phyloP scores from a whole-genome alignment of 2,797 vertebrate species.

The Sciurus carolinensis region DNA sequence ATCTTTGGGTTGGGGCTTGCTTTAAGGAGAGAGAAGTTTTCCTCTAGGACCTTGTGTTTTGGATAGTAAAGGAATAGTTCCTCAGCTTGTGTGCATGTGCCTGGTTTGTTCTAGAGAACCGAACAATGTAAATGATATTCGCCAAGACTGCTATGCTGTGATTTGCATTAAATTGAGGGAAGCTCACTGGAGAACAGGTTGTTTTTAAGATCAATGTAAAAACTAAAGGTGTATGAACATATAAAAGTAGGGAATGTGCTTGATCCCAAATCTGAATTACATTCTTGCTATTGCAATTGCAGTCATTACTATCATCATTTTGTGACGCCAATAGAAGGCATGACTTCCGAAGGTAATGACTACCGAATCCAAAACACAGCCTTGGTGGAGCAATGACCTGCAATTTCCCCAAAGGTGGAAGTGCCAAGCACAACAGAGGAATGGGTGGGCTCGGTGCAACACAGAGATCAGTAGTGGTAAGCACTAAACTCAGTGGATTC shows the following conservation, averaged over 20 bases:
- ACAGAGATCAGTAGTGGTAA: neutral
- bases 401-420: neutral
- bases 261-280: neutral
- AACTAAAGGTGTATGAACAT: neutral
- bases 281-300: rapidly evolving
- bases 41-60: neutral
- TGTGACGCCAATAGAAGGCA: neutral
- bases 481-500: neutral
- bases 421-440: rapidly evolving
- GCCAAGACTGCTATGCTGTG: neutral
- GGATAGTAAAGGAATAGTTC: neutral
- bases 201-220: neutral
- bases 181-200: too few species aligned
- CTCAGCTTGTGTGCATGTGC: neutral
- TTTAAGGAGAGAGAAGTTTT: neutral
- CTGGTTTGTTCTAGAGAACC: neutral
- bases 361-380: rapidly evolving
- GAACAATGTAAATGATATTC: neutral
- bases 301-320: neutral
- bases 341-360: neutral
- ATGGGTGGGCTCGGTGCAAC: neutral
- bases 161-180: rapidly evolving
- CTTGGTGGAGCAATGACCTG: neutral
- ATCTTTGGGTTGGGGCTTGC: neutral
- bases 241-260: neutral